These are phyloP conservation scores for Laticauda laticaudata DNA, from an alignment of 2,113 vertebrate genomes.

Conservation along the genomic window DNA sequence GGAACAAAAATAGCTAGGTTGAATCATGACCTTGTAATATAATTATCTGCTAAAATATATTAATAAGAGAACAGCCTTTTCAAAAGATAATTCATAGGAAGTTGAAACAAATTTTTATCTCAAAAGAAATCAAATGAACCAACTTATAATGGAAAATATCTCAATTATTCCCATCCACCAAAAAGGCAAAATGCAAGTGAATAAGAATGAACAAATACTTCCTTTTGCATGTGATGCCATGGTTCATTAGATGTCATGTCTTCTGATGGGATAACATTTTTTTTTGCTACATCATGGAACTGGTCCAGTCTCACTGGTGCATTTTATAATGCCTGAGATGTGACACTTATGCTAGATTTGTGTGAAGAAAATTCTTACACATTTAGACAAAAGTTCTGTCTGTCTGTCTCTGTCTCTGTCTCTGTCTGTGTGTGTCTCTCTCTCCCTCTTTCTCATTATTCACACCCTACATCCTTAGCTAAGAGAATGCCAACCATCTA, in stretches of 20 bases:
- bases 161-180: background rate
- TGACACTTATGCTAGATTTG: background rate
- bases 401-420: background rate
- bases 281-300: background rate
- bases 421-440: no score
- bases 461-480: background rate
- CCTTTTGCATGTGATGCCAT: constrained; percentile 16
- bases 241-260: background rate
- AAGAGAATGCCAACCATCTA: background rate
- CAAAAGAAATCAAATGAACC: background rate
- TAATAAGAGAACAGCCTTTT: background rate
- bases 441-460: background rate
- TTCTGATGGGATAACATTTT: constrained; percentile 21
- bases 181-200: background rate
- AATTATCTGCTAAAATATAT: background rate
- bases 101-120: background rate
- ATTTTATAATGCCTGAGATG: constrained; percentile 12
- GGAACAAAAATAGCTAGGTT: background rate
- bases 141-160: background rate
- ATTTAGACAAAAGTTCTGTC: constrained; percentile 30
- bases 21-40: background rate
- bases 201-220: constrained; percentile 33
- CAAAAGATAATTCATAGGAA: background rate
- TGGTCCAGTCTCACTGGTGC: constrained; percentile 37
- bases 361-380: constrained; percentile 27